These are phyloP conservation scores for Enteromius radiatus DNA, from an alignment of 2,797 vertebrate species.

Conservation along the genomic window DNA sequence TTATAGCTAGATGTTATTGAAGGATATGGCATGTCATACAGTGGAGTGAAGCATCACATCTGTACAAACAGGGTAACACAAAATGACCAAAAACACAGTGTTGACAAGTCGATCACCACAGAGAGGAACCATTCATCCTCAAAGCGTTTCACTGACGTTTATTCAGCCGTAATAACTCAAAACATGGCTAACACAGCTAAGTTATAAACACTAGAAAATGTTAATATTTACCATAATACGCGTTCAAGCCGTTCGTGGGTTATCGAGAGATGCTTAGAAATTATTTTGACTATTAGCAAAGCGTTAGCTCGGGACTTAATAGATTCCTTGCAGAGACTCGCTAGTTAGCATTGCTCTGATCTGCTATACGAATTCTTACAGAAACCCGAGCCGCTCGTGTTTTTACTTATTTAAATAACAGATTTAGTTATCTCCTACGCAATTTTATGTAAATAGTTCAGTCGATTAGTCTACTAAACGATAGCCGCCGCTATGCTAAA, in stretches of 20 bases:
- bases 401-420: not conserved
- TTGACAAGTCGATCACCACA: slow-evolving; percentile 24
- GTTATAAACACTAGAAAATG: not conserved
- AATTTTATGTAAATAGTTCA: not conserved
- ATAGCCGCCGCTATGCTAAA: slow-evolving; percentile 31
- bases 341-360: slow-evolving; percentile 36
- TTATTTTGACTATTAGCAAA: slow-evolving; percentile 73
- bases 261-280: slow-evolving; percentile 33
- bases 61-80: not conserved
- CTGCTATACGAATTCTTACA: not conserved
- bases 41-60: not conserved
- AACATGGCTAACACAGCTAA: not conserved
- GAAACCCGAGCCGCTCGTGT: not conserved
- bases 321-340: slow-evolving; percentile 30
- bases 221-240: slow-evolving; percentile 13
- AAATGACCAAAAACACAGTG: slow-evolving; percentile 30
- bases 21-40: not conserved
- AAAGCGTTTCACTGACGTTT: slow-evolving; percentile 27
- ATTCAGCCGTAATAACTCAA: slow-evolving; percentile 9
- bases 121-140: slow-evolving; percentile 43
- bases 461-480: slow-evolving; percentile 4
- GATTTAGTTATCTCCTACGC: too few relatives aligned
- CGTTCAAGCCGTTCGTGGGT: not conserved
- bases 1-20: not conserved
- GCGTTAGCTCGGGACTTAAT: slow-evolving; percentile 58